These are phyloP conservation scores for Isoperla grammatica DNA, from an alignment of 2,888 invertebrate species.

Conservation along the genomic window DNA sequence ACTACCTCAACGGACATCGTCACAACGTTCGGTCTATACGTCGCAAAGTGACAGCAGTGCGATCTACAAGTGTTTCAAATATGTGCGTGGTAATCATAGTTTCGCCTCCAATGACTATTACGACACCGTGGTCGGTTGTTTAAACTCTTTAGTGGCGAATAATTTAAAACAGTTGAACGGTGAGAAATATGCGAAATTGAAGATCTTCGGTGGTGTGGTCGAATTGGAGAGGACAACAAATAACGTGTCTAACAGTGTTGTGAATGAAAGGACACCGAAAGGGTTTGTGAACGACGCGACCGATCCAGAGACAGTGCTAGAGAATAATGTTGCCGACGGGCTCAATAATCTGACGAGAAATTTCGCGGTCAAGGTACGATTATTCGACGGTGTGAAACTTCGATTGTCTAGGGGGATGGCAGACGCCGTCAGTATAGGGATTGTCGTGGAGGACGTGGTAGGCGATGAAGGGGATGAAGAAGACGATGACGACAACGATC, in stretches of 20 bases:
- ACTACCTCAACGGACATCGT: too few species aligned
- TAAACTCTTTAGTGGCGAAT: neutral
- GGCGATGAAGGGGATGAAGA: neutral
- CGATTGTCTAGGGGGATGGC: neutral
- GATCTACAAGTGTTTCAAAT: too few species aligned
- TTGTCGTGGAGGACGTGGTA: conserved; percentile 8
- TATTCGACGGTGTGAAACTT: conserved; percentile 14
- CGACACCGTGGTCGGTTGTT: neutral
- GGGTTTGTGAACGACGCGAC: neutral
- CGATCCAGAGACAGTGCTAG: neutral
- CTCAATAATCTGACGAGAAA: neutral
- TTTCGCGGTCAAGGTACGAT: neutral
- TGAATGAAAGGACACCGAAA: neutral
- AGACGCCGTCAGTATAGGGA: conserved; percentile 9
- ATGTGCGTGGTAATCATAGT: too few species aligned
- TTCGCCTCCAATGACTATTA: too few species aligned
- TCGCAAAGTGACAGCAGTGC: too few species aligned
- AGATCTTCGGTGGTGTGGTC: neutral
- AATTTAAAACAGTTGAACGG: neutral
- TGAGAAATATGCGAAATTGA: neutral
- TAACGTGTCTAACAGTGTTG: neutral
- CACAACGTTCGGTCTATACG: too few species aligned
- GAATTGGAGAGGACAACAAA: neutral
- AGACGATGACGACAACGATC: conserved; percentile 4
- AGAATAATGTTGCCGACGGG: neutral